Percentiles rank a stretch among this genome's conserved stretches.
phyloP scores from a whole-genome alignment of 2,113 vertebrate species.

The Lonchura striata region DNA sequence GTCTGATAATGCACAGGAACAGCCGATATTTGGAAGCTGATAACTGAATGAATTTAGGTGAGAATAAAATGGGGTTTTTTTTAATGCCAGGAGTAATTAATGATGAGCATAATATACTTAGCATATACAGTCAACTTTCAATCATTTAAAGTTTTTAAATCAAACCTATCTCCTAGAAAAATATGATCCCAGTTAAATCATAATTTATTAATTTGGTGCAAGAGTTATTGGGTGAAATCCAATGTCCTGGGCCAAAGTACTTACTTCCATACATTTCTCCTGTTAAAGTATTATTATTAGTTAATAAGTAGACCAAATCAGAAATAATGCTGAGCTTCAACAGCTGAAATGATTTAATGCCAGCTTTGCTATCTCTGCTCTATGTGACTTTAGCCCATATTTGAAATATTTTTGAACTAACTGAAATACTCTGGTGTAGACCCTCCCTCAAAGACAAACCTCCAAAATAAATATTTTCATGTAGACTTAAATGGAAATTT shows the following conservation, averaged over 20 bases:
- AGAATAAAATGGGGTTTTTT: not conserved
- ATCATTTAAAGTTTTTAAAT: constrained; percentile 63
- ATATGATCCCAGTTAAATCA: constrained; percentile 29
- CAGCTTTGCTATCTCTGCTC: not conserved
- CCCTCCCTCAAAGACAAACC: not conserved
- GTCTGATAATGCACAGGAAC: not conserved
- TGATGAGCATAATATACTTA: constrained; percentile 34
- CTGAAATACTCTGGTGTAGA: not conserved
- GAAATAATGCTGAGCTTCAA: not conserved
- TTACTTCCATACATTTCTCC: constrained; percentile 1
- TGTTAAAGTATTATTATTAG: constrained; percentile 35
- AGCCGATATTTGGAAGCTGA: not conserved
- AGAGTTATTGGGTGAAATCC: constrained; percentile 53
- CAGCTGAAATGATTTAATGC: not conserved
- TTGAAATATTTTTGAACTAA: not conserved
- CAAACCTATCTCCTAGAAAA: constrained; percentile 53
- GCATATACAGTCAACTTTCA: constrained; percentile 22
- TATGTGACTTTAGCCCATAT: not conserved
- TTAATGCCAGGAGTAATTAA: constrained; percentile 28
- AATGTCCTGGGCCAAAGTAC: constrained; percentile 27
- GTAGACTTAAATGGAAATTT: not conserved
- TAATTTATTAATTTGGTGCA: constrained; percentile 46
- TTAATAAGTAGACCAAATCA: constrained; percentile 32
- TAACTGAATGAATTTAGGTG: not conserved
- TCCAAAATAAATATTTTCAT: not conserved